Evolutionary conservation across 2,888 invertebrate genomes (phyloP).

Genomic region (Nomada ferruginata): DNA sequence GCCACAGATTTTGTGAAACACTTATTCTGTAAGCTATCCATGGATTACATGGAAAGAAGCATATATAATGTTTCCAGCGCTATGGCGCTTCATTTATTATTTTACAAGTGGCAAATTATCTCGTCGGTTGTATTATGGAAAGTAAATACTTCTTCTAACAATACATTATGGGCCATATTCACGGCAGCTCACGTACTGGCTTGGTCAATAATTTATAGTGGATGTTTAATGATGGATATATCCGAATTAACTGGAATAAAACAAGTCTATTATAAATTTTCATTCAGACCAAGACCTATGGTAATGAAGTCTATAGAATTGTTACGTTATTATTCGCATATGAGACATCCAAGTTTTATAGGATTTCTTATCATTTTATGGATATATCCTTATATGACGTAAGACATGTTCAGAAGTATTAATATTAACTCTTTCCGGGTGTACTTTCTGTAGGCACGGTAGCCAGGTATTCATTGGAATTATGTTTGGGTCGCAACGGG

Average conservation of each 20-base stretch:
- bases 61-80: slow-evolving; percentile 77
- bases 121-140: slow-evolving; percentile 86
- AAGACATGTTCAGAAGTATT: slow-evolving; percentile 57
- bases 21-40: slow-evolving; percentile 82
- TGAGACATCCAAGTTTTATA: slow-evolving; percentile 88
- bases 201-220: slow-evolving; percentile 87
- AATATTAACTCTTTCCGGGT: neutral
- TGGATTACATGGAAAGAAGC: slow-evolving; percentile 81
- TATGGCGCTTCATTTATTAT: slow-evolving; percentile 84
- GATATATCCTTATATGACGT: slow-evolving; percentile 87
- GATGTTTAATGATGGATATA: slow-evolving; percentile 87
- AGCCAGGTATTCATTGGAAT: no score
- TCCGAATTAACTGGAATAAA: slow-evolving; percentile 87
- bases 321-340: slow-evolving; percentile 85
- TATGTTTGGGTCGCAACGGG: no score
- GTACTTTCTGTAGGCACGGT: no score
- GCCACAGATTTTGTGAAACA: slow-evolving; percentile 84
- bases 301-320: slow-evolving; percentile 86
- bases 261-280: slow-evolving; percentile 87
- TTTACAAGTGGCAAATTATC: slow-evolving; percentile 85
- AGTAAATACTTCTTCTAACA: slow-evolving; percentile 84
- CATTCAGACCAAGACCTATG: slow-evolving; percentile 85
- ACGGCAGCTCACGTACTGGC: slow-evolving; percentile 84
- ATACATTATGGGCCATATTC: slow-evolving; percentile 85
- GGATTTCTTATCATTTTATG: slow-evolving; percentile 86